Conservation (phyloP, 1,140 invertebrate species). For the Drosophila subobscura region DNA sequence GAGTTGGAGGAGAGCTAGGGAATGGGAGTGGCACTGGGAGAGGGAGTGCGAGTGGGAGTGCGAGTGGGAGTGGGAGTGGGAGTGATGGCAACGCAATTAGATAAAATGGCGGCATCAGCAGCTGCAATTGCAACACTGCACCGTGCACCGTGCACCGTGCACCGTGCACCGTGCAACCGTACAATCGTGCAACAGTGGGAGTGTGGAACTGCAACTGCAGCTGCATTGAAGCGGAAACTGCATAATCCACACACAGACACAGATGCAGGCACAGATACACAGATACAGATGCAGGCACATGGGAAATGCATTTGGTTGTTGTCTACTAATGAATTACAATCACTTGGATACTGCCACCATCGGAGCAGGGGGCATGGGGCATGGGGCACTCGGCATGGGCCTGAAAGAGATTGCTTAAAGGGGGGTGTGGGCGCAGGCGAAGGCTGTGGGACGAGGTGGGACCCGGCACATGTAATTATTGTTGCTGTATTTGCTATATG, state of each 20-base stretch:
- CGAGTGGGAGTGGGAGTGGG: not conserved
- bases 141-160: slow-evolving; percentile 16
- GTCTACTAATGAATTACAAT: slow-evolving; percentile 81
- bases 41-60: not conserved
- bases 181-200: not conserved
- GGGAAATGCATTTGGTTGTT: slow-evolving; percentile 77
- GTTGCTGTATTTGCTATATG: slow-evolving; percentile 38
- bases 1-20: not conserved
- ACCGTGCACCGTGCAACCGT: slow-evolving; percentile 6
- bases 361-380: not conserved
- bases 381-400: not conserved
- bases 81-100: slow-evolving; percentile 60
- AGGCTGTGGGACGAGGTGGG: not conserved
- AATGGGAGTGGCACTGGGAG: slow-evolving; percentile 9
- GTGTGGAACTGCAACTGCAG: slow-evolving; percentile 47
- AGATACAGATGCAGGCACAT: slow-evolving; percentile 28
- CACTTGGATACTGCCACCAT: slow-evolving; percentile 54
- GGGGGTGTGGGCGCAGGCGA: slow-evolving; percentile 14
- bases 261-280: slow-evolving; percentile 15
- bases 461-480: slow-evolving; percentile 73
- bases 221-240: slow-evolving; percentile 78
- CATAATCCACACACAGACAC: slow-evolving; percentile 65
- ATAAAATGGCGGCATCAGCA: slow-evolving; percentile 72
- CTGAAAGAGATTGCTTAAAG: slow-evolving; percentile 39
- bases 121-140: slow-evolving; percentile 34